Percentiles rank a stretch among this genome's conserved stretches.
phyloP scores from a whole-genome alignment of 2,113 vertebrate species.

The Beaufortia kweichowensis region DNA sequence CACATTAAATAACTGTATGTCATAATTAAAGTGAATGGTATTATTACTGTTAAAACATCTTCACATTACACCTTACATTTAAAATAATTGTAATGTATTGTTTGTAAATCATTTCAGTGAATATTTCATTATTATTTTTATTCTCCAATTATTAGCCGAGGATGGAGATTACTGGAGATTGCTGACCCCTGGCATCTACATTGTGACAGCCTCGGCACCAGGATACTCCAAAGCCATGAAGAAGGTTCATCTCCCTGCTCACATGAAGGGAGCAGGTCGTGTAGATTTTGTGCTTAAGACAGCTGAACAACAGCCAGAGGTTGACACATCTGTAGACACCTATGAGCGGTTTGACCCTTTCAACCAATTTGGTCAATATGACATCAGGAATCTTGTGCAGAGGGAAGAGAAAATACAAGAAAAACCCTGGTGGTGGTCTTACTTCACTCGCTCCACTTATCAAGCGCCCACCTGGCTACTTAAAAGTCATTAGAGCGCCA shows the following conservation, averaged over 20 bases:
- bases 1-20: no score
- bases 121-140: not conserved
- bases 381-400: conserved; percentile 9
- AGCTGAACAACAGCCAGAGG: conserved; percentile 49
- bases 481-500: conserved; percentile 63
- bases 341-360: conserved; percentile 72
- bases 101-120: no score
- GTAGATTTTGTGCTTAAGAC: conserved; percentile 86
- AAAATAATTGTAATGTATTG: no score
- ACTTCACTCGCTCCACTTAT: conserved; percentile 77
- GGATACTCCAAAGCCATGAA: conserved; percentile 84
- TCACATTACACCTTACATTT: no score
- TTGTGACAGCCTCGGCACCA: conserved; percentile 78
- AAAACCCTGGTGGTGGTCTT: conserved; percentile 97
- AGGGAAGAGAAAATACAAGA: conserved; percentile 67
- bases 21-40: no score
- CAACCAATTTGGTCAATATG: conserved; percentile 74
- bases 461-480: conserved; percentile 87
- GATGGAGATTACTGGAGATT: conserved; percentile 93
- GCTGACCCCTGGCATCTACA: conserved; percentile 79
- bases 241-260: conserved; percentile 79
- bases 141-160: conserved; percentile 72
- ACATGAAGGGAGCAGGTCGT: conserved; percentile 79
- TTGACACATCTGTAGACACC: conserved; percentile 38
- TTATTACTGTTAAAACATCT: no score